Percentiles rank a stretch among this genome's conserved stretches.
Evolutionary conservation across 35 echinoderm and acorn worm genomes (phyloP).

Genomic region (Apostichopus californicus): DNA sequence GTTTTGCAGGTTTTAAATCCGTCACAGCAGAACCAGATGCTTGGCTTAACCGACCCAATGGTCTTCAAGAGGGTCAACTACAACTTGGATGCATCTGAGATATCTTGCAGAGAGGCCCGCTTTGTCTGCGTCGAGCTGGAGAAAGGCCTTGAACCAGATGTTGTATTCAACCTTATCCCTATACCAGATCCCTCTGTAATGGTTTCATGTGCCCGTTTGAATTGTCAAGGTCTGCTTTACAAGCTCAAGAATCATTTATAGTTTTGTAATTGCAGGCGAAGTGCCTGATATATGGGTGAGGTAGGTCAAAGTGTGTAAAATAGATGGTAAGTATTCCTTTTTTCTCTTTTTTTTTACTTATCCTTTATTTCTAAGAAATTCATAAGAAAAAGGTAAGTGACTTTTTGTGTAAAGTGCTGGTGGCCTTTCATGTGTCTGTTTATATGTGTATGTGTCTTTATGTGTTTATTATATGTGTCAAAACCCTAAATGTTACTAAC

Average conservation of each 20-base stretch:
- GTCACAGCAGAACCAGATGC: constrained; percentile 57
- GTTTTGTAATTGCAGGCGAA: constrained; percentile 40
- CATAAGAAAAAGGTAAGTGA: constrained; percentile 34
- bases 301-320: not conserved
- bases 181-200: constrained; percentile 51
- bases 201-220: constrained; percentile 36
- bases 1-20: constrained; percentile 59
- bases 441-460: constrained; percentile 18
- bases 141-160: constrained; percentile 54
- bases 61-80: constrained; percentile 66
- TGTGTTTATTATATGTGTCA: constrained; percentile 26
- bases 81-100: constrained; percentile 59
- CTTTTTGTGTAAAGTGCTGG: constrained; percentile 34
- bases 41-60: constrained; percentile 47
- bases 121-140: constrained; percentile 76
- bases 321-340: constrained; percentile 11
- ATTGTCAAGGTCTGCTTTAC: constrained; percentile 53
- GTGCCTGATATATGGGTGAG: not conserved
- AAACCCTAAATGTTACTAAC: constrained; percentile 46
- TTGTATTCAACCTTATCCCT: constrained; percentile 70
- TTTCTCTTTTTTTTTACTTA: not conserved
- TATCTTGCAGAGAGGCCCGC: constrained; percentile 59
- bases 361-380: not conserved
- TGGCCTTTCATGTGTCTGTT: constrained; percentile 59
- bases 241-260: constrained; percentile 41